Evolutionary conservation across 2,797 vertebrate genomes (phyloP).

Genomic region (Xiphophorus birchmanni): DNA sequence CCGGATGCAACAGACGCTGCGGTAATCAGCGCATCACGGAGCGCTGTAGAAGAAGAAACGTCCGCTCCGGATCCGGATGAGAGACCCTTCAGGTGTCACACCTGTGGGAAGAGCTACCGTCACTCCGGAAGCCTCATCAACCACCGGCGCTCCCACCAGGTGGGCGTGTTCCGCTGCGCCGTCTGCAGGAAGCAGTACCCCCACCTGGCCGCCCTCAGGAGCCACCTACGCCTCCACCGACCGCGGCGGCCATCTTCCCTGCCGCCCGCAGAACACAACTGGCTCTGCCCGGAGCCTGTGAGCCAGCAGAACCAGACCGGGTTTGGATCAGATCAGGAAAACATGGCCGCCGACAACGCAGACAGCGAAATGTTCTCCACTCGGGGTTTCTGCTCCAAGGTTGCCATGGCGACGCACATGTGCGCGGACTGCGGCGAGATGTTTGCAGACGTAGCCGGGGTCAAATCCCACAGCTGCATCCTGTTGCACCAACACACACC

Average conservation of each 20-base stretch:
- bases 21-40: constrained; percentile 42
- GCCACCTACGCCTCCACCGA: constrained; percentile 91
- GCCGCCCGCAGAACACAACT: constrained; percentile 71
- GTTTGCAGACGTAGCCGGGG: constrained; percentile 81
- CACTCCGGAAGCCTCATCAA: constrained; percentile 93
- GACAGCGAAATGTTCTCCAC: constrained; percentile 45
- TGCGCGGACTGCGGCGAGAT: constrained; percentile 84
- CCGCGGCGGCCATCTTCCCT: constrained; percentile 57
- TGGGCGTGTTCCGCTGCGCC: constrained; percentile 88
- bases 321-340: constrained; percentile 64
- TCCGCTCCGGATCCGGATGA: constrained; percentile 65
- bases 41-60: constrained; percentile 54
- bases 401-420: constrained; percentile 71
- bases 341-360: constrained; percentile 29
- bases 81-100: constrained; percentile 86
- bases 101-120: constrained; percentile 89
- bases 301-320: constrained; percentile 58
- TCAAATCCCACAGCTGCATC: constrained; percentile 81
- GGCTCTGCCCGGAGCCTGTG: constrained; percentile 81
- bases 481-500: constrained; percentile 71
- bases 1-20: no score
- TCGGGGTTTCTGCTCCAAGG: neutral
- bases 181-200: constrained; percentile 89
- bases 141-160: constrained; percentile 92
- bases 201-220: constrained; percentile 88